Conservation (phyloP, 2,113 vertebrate species). For the Syngnathoides biaculeatus region DNA sequence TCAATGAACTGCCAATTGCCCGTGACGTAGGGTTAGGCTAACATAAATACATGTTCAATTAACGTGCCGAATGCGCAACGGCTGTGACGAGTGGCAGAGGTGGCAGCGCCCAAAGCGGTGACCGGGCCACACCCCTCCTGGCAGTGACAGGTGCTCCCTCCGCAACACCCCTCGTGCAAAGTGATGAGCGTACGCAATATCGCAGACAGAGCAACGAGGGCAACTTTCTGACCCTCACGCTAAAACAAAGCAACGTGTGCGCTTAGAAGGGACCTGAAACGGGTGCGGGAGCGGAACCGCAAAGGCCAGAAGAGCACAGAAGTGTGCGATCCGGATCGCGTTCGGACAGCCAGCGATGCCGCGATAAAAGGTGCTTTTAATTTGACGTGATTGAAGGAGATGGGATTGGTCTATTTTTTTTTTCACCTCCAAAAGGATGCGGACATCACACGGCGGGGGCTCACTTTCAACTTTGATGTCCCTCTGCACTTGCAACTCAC, state of each 20-base stretch:
- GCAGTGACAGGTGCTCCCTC: too few relatives aligned
- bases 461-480: constrained; percentile 16
- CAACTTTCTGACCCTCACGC: not conserved
- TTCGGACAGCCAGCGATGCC: too few relatives aligned
- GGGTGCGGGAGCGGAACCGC: not conserved
- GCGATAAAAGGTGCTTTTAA: constrained; percentile 15
- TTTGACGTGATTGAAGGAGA: not conserved
- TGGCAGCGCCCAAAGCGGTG: too few relatives aligned
- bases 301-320: not conserved
- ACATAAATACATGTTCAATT: too few relatives aligned
- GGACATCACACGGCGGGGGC: not conserved
- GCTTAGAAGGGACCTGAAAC: not conserved
- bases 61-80: too few relatives aligned
- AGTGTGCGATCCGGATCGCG: too few relatives aligned
- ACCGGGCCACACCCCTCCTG: too few relatives aligned
- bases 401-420: not conserved
- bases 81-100: too few relatives aligned
- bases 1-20: too few relatives aligned
- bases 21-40: too few relatives aligned
- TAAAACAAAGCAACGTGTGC: not conserved
- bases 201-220: not conserved
- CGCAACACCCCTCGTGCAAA: not conserved
- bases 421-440: not conserved
- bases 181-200: not conserved
- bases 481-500: constrained; percentile 25